A percentile compares a stretch with the other conserved stretches of the same genome.
Conservation (phyloP, 2,113 vertebrate genomes). For the Bos javanicus region DNA sequence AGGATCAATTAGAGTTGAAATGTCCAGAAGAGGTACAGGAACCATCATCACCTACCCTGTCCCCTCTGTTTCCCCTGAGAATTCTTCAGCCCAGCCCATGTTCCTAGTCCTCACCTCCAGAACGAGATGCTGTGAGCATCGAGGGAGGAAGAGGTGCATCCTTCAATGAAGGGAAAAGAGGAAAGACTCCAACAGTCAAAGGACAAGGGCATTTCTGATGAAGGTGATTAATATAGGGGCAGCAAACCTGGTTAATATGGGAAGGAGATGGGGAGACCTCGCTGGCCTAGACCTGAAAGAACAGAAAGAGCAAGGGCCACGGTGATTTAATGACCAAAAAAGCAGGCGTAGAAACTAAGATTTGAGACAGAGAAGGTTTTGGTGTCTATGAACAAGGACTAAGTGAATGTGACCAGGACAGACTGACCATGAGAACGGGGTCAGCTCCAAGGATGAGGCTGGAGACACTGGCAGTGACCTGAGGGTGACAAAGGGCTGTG, state of each 20-base stretch:
- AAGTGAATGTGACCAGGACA: not conserved
- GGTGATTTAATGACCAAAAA: too few species aligned
- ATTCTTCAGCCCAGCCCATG: not conserved
- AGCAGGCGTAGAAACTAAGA: not conserved
- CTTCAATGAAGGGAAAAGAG: not conserved
- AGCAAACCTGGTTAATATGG: not conserved
- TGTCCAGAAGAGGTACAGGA: not conserved
- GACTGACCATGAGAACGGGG: not conserved
- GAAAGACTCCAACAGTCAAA: not conserved
- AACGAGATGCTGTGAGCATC: not conserved
- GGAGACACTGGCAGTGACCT: not conserved
- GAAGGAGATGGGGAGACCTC: not conserved
- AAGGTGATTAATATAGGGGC: not conserved
- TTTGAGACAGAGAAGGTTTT: not conserved
- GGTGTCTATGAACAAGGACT: not conserved
- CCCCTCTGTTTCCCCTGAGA: not conserved
- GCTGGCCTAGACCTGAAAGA: not conserved
- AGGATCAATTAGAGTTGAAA: not conserved
- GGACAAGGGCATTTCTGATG: not conserved
- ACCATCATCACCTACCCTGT: rapidly evolving
- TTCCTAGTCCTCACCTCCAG: not conserved
- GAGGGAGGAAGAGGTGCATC: not conserved
- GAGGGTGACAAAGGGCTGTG: not conserved
- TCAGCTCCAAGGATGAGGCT: not conserved
- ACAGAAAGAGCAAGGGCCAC: not conserved